Base-by-base conservation (phyloP, 2,113 vertebrate genomes). In the Sorex fumeus region DNA sequence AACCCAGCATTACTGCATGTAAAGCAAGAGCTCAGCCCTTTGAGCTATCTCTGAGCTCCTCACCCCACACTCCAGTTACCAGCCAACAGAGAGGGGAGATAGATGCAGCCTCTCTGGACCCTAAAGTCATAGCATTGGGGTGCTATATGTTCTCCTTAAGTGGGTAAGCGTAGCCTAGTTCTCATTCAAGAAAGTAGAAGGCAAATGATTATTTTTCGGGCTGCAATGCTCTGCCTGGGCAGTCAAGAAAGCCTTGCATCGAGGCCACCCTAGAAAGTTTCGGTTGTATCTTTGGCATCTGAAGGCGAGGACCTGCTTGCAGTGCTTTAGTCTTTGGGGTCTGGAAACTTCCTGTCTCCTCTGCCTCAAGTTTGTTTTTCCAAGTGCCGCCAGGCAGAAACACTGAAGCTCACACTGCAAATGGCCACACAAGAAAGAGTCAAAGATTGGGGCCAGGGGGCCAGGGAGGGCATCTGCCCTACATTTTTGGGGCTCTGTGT, bases 351-450 rank as follows among this genome's bases (percentile, higher is more conserved):
- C 8, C 1, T 2, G 45, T 64, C 9, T 36, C 4, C 9, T 36
- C 4, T 3, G 0, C 45, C 81, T 84, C 64, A 74, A 34, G 7
- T 0, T 1, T 13, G 15, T 28, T 32, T 23, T 71, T 40, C 18
- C 23, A 62, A 78, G 47, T 19, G 66, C 28, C 62, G 72, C n/a
- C 64, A 78, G 75, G 34, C 74, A 40, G 18, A 66, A 40, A 30
- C 11, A 16, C 32, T 23, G 19, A 36, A 18, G 30, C 57, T 62
- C 15, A 30, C 40, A 4, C 4, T 9, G 70, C 45, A 30, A 30
- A 78, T 30, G 64, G 72, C 8, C 9, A 0, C 18, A 3, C n/a
- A 32, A 30, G 10, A 60, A 25, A 75, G 32, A 64, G 45, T 27
- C 23, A 5, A n/a, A 36, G 28, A 36, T 25, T 34, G 34, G 43